A percentile compares a stretch with the other conserved stretches of the same genome.
These are phyloP conservation scores for Peromyscus aztecus DNA, from an alignment of 2,797 vertebrate species.

Conservation along the genomic window DNA sequence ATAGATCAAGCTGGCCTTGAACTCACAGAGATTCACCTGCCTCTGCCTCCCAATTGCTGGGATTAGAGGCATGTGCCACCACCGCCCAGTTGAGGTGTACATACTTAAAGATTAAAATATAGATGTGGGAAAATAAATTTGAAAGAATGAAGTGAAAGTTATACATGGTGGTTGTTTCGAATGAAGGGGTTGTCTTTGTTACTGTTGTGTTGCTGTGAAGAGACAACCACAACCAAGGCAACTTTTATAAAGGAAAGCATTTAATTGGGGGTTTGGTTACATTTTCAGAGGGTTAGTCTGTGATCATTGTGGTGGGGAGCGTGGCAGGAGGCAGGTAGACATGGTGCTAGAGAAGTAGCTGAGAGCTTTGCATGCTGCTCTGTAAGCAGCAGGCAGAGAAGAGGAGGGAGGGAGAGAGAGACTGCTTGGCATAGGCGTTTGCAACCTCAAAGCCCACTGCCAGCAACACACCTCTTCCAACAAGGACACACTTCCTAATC, in stretches of 20 bases:
- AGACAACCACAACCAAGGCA: neutral
- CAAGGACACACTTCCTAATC: no score
- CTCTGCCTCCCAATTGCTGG: neutral
- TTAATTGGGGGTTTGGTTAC: neutral
- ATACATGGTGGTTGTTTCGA: slow-evolving; percentile 26
- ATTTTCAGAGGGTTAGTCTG: neutral
- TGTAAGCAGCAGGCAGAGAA: neutral
- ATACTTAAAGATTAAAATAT: slow-evolving; percentile 41
- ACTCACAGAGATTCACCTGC: neutral
- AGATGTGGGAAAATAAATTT: slow-evolving; percentile 23
- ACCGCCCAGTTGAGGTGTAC: no score
- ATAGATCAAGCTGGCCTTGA: neutral
- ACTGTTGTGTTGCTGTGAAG: neutral
- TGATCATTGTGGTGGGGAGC: neutral
- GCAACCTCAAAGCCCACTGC: no score
- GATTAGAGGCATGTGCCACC: neutral
- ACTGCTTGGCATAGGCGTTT: no score
- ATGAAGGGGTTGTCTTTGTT: neutral
- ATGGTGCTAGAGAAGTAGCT: neutral
- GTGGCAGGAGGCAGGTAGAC: neutral
- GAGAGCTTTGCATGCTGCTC: neutral
- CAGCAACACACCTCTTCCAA: no score
- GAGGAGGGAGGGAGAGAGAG: no score
- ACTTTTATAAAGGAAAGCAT: neutral
- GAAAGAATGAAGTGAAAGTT: neutral